phyloP scores from a whole-genome alignment of 1,140 invertebrate genomes.

The Thaumetopoea pityocampa region DNA sequence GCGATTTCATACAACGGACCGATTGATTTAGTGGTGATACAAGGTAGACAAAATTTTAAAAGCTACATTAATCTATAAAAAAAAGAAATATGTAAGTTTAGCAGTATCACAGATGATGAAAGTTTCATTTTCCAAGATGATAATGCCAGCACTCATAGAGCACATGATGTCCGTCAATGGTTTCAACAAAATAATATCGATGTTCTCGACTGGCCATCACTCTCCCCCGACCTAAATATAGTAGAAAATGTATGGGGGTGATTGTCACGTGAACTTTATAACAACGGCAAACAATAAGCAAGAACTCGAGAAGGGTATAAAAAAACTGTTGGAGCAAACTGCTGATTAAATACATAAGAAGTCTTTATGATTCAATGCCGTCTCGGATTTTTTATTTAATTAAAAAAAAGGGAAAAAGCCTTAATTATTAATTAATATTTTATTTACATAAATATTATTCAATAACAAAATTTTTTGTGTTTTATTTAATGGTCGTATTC shows the following conservation, averaged over 20 bases:
- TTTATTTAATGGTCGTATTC: conserved; percentile 2
- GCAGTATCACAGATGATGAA: conserved; percentile 1
- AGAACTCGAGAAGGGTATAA: conserved; percentile 3
- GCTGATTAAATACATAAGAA: conserved; percentile 3
- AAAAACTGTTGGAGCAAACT: conserved; percentile 3
- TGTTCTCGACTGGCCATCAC: conserved; percentile 11
- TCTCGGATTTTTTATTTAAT: conserved; percentile 2
- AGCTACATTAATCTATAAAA: conserved; percentile 1
- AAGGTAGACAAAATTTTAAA: conserved; percentile 2
- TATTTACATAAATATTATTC: conserved; percentile 1
- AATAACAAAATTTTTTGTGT: conserved; percentile 3
- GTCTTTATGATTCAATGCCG: conserved; percentile 3
- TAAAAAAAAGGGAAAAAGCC: conserved; percentile 1
- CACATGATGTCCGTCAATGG: conserved; percentile 1
- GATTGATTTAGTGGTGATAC: conserved; percentile 3
- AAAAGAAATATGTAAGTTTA: conserved; percentile 1
- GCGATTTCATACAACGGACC: conserved; percentile 1
- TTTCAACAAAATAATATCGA: conserved; percentile 4
- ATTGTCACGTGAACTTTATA: conserved; percentile 3
- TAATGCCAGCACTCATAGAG: conserved; percentile 3
- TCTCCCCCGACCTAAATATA: conserved; percentile 14
- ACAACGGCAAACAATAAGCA: conserved; percentile 2
- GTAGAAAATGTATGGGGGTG: conserved; percentile 22
- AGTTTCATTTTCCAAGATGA: conserved; percentile 2
- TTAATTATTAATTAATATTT: conserved; percentile 3